Evolutionary conservation across 2,113 vertebrate genomes (phyloP), one percentile per base, ranked within the genome.

Genomic region (Mesoclemmys tuberculata): DNA sequence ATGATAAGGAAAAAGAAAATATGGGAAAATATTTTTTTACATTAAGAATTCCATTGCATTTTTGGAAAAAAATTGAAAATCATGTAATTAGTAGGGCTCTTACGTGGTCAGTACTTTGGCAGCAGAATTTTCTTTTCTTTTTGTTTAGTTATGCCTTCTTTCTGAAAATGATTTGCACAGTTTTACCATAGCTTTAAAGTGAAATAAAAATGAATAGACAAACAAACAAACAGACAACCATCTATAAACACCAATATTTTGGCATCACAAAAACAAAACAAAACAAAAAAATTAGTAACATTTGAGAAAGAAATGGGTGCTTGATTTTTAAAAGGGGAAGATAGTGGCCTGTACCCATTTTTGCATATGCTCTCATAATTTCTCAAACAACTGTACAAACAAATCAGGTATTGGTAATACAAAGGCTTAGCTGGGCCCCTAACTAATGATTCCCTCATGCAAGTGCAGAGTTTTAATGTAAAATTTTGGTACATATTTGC

Each of bases 1-100:
- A 81, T 44, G n/a, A 89, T 64, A 80, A 90, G n/a, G 85, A 90
- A 90, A 88, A 83, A 48, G 49, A 58, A 80, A 92, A 64, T 93
- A 71, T 56, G 56, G 61, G 27, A 90, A 82, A 88, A 79, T 4
- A 74, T 81, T 92, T 91, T 93, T 90, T 91, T 93, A 82, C 79
- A 85, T 22, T 22, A 90, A 82, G 31, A 68, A 80, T 6, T 83
- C 41, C 84, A 89, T 27, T 85, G 46, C 80, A 24, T 88, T 96
- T 94, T 75, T 18, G 87, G 6, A 5, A 49, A 13, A 54, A 83
- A 56, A 5, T 51, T 31, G 10, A 71, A 48, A 38, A 74, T 74
- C 22, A 24, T 27, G 12, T 24, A 44, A 44, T 7, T 78, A 90
- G 80, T 80, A 8, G 16, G 5, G 21, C 11, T 88, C 90, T 89